Evolutionary conservation across 2,888 invertebrate genomes (phyloP), one percentile per base, ranked within the genome.

Genomic region (Ptycholaimellus sp.): DNA sequence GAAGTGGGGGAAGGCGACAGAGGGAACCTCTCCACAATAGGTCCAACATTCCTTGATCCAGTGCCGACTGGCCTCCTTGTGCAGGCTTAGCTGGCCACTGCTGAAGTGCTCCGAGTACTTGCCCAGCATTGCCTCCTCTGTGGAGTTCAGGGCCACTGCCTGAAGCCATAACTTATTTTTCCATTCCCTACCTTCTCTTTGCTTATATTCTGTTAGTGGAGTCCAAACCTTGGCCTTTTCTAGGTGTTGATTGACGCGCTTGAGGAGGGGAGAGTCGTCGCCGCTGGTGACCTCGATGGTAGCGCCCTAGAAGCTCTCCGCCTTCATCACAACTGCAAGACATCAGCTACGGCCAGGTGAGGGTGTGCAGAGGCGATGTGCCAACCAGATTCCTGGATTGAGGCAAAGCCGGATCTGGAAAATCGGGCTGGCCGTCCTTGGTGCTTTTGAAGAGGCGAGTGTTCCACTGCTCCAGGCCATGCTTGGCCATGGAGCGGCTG

Each of bases 21-120:
- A 16, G 31, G 44, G 62, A 69, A 81, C 64, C 76, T 79, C 66
- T 90, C 90, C 54, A 90, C 76, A 35, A 78, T 76, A 4, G 90
- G 90, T 37, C 77, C 75, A 57, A 79, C 81, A 58, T n/a, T 90
- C 79, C 58, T 75, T 74, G 45, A 90, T 83, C 90, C 90, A 93
- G 60, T 67, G 74, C 43, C 82, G 67, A 31, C 85, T 85, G 0
- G 83, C 90, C 53, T 82, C 72, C 58, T 85, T 90, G 56, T 93
- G 90, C 46, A 75, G 78, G 38, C 72, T 69, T 41, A 83, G 59
- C 30, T 73, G 74, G 2, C 90, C 90, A 22, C 73, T 72, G 32
- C 61, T 68, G 55, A 90, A 93, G 51, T 80, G 76, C 37, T 72
- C 68, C 0, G 76, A 66, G 52, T 90, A 93, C 50, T 75, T 72